Evolutionary conservation across 2,888 invertebrate species (phyloP).

Genomic region (Leucozona laternaria): DNA sequence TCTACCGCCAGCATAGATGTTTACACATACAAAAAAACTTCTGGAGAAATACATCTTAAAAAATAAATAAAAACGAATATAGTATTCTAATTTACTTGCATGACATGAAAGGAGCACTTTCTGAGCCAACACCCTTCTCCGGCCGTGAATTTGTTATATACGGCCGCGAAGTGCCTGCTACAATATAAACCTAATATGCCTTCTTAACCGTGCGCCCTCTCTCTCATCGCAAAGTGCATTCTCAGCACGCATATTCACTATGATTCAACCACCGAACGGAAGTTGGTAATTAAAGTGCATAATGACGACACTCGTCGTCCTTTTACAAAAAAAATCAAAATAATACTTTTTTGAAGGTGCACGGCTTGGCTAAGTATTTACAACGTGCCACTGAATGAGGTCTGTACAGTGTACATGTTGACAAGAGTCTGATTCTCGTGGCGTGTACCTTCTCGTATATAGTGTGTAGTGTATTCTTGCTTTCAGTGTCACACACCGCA

Average conservation of each 20-base stretch:
- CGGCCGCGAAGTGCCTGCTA: constrained; percentile 14
- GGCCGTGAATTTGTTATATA: constrained; percentile 50
- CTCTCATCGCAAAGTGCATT: constrained; percentile 41
- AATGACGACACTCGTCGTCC: constrained; percentile 73
- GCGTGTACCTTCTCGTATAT: not conserved
- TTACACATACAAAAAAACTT: too few species aligned
- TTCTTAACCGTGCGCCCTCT: constrained; percentile 5
- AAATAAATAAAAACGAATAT: not conserved
- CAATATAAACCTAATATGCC: not conserved
- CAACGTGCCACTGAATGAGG: constrained; percentile 57
- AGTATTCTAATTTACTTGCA: constrained; percentile 52
- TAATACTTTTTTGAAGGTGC: constrained; percentile 43
- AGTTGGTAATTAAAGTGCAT: constrained; percentile 75
- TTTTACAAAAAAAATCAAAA: constrained; percentile 42
- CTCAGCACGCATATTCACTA: constrained; percentile 60
- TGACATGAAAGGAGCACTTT: constrained; percentile 8
- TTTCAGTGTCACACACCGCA: constrained; percentile 44
- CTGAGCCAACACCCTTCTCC: constrained; percentile 31
- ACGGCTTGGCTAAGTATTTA: constrained; percentile 29
- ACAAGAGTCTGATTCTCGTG: constrained; percentile 28
- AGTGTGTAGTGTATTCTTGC: constrained; percentile 13
- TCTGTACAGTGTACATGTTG: constrained; percentile 18
- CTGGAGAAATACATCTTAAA: constrained; percentile 22
- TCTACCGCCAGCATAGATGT: too few species aligned
- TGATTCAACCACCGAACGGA: constrained; percentile 71